Conservation (phyloP, 2,888 invertebrate species). For the Malthinus seriepunctatus region DNA sequence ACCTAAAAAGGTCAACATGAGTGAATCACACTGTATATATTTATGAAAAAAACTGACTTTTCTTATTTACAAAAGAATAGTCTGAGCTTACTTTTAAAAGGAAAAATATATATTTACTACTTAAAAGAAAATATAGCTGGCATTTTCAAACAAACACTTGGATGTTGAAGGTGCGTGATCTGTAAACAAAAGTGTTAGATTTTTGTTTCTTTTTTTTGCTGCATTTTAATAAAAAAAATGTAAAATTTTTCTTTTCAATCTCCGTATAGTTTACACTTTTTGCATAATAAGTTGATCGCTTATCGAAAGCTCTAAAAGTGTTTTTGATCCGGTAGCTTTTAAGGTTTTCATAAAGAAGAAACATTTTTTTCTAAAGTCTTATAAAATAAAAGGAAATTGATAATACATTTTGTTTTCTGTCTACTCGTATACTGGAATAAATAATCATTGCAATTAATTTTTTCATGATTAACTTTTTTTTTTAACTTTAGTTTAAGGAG, state of each 20-base stretch:
- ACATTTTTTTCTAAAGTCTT: too few species aligned
- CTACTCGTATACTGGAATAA: too few species aligned
- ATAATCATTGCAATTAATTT: too few species aligned
- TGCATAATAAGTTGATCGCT: conserved; percentile 14
- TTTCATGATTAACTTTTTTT: too few species aligned
- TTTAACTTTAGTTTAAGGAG: too few species aligned
- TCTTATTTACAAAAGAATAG: neutral
- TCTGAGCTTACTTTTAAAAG: conserved; percentile 1
- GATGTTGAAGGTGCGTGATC: conserved; percentile 15
- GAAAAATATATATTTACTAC: conserved; percentile 8
- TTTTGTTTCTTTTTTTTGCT: conserved; percentile 2
- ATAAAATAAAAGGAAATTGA: too few species aligned
- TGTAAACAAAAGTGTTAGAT: conserved; percentile 13
- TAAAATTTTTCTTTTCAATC: conserved; percentile 14
- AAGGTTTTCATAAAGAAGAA: too few species aligned
- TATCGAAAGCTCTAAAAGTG: conserved; percentile 1
- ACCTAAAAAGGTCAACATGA: too few species aligned
- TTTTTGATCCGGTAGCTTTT: too few species aligned
- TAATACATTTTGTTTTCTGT: too few species aligned
- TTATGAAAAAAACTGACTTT: too few species aligned
- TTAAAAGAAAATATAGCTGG: conserved; percentile 12
- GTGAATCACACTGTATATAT: too few species aligned
- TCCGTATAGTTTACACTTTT: conserved; percentile 8
- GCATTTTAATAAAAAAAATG: conserved; percentile 9
- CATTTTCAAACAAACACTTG: conserved; percentile 10